Evolutionary conservation across 2,113 vertebrate genomes (phyloP), one percentile per base, ranked within the genome.

Genomic region (cat (Felis catus)): DNA sequence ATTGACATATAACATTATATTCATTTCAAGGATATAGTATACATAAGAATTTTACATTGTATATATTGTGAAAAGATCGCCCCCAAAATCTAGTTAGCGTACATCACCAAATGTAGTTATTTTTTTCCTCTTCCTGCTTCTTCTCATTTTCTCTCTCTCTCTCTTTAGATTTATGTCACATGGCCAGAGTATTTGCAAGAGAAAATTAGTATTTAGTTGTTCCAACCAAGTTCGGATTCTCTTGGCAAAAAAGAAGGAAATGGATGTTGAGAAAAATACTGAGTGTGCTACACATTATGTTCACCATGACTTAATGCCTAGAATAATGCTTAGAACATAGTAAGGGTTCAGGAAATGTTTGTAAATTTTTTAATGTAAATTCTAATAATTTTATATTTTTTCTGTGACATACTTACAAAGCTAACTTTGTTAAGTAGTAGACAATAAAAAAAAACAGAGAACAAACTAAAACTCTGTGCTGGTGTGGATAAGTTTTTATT

Each of bases 381-480:
- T 87, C 4, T 55, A 95, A 84, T 23, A 41, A 68, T 91, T 91
- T 53, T 12, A 23, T 31, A 27, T 3, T 90, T 33, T 83, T 21
- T 39, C 12, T 65, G 18, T 88, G 4, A 66, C 36, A 36, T 84
- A 88, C 11, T 88, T 93, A 14, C 5, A 93, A 95, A 91, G 23
- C 18, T 94, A 79, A 84, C n/a, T 97, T 94, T 88, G 8, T 87
- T 73, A 94, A 86, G 18, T 82, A 91, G 36, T 6, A 91, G 5
- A 55, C 4, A 83, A 41, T 89, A 45, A 78, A 89, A 80, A 36
- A 27, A 84, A 87, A 82, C 63, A 89, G 55, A 88, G 21, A 76
- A 29, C 14, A 87, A 88, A 51, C 33, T 39, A 73, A 80, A 93
- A 76, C 1, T 10, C 41, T 79, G 12, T 78, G 16, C 8, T 79